A percentile compares a stretch with the other conserved stretches of the same genome.
phyloP scores from a whole-genome alignment of 2,113 vertebrate species.

The Serinus canaria region DNA sequence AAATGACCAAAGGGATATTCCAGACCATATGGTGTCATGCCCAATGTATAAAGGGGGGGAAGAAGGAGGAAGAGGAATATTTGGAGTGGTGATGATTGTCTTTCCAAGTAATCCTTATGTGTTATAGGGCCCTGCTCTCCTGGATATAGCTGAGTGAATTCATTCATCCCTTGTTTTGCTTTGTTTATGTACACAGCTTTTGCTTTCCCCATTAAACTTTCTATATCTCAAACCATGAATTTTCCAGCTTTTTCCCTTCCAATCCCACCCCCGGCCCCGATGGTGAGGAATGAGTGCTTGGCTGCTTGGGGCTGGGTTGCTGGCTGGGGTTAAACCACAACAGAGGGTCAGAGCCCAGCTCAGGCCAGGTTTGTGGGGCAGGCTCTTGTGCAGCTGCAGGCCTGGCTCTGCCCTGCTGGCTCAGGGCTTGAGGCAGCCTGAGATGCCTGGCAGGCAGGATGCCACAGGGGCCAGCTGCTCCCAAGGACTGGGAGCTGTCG shows the following conservation, averaged over 20 bases:
- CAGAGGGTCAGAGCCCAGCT: background rate
- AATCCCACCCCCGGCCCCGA: rapidly evolving
- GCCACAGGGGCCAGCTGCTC: background rate
- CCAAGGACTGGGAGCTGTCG: rapidly evolving
- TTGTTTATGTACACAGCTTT: background rate
- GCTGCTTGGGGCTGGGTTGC: background rate
- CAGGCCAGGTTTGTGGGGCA: background rate
- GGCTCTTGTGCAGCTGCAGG: background rate
- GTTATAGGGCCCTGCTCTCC: background rate
- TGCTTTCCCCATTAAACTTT: background rate
- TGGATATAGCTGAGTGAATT: background rate
- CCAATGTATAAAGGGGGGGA: background rate
- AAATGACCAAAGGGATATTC: background rate
- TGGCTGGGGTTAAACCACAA: background rate
- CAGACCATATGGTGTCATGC: background rate
- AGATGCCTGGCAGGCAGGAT: background rate
- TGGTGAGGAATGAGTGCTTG: rapidly evolving
- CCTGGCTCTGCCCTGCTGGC: background rate
- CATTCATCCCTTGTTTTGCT: background rate
- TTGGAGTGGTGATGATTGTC: background rate
- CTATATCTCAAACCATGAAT: background rate
- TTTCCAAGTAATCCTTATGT: background rate
- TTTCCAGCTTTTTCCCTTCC: background rate
- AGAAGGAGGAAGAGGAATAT: background rate
- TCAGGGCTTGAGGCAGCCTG: background rate